A percentile compares a stretch with the other conserved stretches of the same genome.
Conservation (phyloP, 2,797 vertebrate genomes). For the Etheostoma nigrum region DNA sequence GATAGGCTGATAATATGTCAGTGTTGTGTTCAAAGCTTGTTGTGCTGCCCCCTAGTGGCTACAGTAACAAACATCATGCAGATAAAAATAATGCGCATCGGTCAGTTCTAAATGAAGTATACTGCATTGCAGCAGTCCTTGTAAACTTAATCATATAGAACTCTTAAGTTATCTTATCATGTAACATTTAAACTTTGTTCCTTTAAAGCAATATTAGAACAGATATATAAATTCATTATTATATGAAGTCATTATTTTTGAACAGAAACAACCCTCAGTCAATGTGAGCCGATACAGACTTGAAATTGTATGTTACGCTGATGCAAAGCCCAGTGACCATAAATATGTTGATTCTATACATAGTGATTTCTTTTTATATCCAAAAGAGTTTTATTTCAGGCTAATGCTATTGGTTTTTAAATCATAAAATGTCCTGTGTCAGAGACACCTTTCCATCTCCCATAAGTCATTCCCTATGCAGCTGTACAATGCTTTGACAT, state of each 20-base stretch:
- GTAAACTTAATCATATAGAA: not conserved
- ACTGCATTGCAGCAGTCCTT: constrained; percentile 7
- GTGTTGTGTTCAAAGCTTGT: not conserved
- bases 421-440: constrained; percentile 56
- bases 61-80: not conserved
- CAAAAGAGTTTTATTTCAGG: constrained; percentile 18
- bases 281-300: not conserved
- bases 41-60: not conserved
- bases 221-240: not conserved
- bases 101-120: constrained; percentile 2
- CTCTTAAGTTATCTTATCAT: not conserved
- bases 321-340: constrained; percentile 26
- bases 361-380: constrained; percentile 18
- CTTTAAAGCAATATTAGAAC: not conserved
- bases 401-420: constrained; percentile 35
- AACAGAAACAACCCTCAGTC: constrained; percentile 5
- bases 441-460: constrained; percentile 46
- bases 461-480: constrained; percentile 51
- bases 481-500: constrained; percentile 23
- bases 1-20: not conserved
- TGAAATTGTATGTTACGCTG: constrained; percentile 11
- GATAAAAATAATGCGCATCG: not conserved
- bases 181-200: not conserved
- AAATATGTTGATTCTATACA: constrained; percentile 29
- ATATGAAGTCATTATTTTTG: not conserved